A percentile compares a stretch with the other conserved stretches of the same genome.
phyloP scores from a whole-genome alignment of 2,113 vertebrate genomes.

The Macrotus californicus region DNA sequence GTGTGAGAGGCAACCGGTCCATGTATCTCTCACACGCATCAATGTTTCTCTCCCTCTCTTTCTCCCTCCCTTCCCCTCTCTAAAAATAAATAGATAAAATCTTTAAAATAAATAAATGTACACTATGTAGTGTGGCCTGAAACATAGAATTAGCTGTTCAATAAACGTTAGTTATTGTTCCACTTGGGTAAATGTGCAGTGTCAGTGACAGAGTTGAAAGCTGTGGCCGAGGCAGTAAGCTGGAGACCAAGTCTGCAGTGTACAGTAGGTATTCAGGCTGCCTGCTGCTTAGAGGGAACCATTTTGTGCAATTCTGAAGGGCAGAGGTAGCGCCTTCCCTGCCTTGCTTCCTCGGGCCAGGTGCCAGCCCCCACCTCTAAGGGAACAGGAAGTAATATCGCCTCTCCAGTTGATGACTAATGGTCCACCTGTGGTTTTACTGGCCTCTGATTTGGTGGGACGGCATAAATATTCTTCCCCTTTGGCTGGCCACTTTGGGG shows the following conservation, averaged over 20 bases:
- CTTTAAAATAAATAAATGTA: neutral
- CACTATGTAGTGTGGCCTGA: neutral
- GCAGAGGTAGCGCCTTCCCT: neutral
- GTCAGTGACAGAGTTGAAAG: neutral
- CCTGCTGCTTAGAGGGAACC: neutral
- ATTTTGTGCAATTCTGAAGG: neutral
- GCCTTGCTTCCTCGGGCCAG: neutral
- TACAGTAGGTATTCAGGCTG: neutral
- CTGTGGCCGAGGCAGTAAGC: neutral
- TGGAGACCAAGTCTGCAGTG: neutral
- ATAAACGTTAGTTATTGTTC: neutral
- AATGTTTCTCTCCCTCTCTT: too few species aligned
- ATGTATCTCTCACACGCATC: too few species aligned
- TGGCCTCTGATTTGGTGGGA: neutral
- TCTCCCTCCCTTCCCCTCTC: too few species aligned
- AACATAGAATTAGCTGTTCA: neutral
- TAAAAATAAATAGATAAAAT: too few species aligned
- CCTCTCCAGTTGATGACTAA: neutral
- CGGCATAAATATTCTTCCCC: neutral
- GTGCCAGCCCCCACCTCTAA: neutral
- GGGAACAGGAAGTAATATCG: neutral
- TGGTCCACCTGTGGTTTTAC: neutral
- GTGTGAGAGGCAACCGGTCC: too few species aligned
- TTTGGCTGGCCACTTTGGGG: neutral
- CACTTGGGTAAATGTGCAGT: neutral